Evolutionary conservation across 2,888 invertebrate genomes (phyloP).

Genomic region (Thymelicus lineola): DNA sequence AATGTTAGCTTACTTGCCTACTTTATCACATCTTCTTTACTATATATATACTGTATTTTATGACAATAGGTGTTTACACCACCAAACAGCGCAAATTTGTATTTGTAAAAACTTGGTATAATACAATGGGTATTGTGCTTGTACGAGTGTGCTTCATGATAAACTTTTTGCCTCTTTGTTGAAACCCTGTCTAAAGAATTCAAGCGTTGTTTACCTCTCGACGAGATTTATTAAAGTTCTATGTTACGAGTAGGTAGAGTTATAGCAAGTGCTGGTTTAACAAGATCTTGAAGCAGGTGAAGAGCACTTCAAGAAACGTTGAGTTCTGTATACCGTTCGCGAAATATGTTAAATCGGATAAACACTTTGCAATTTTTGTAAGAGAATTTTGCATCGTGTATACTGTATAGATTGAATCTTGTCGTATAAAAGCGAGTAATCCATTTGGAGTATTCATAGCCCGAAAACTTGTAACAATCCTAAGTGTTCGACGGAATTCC

Average conservation of each 20-base stretch:
- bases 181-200: neutral
- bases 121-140: too few species aligned
- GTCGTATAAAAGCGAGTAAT: neutral
- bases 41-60: too few species aligned
- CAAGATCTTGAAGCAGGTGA: constrained; percentile 1
- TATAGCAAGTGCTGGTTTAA: neutral
- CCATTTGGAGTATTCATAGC: neutral
- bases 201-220: neutral
- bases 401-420: neutral
- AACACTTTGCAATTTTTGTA: constrained; percentile 1
- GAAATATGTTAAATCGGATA: constrained; percentile 4
- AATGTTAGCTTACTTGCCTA: too few species aligned
- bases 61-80: too few species aligned
- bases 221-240: neutral
- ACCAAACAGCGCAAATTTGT: too few species aligned
- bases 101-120: too few species aligned
- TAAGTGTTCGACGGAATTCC: too few species aligned
- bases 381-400: neutral
- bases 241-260: constrained; percentile 3
- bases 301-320: constrained; percentile 1
- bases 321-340: neutral
- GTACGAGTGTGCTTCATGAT: too few species aligned
- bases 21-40: too few species aligned
- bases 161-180: too few species aligned
- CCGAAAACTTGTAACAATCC: neutral